Evolutionary conservation across 2,888 invertebrate genomes (phyloP).

Genomic region (Lissocephala sabroskyi): DNA sequence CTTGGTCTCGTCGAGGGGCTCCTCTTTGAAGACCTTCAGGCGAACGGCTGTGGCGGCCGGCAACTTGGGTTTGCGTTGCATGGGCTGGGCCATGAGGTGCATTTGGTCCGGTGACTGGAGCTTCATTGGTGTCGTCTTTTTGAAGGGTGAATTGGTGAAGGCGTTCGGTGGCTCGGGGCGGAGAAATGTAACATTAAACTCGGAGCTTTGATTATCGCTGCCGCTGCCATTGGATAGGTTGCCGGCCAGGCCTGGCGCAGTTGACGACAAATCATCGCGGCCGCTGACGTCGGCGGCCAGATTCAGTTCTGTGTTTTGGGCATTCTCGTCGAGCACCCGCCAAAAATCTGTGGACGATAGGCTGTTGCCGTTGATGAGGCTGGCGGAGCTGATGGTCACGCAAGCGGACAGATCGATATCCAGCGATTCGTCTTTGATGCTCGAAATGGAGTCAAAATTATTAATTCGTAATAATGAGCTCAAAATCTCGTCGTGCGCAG

Average conservation of each 20-base stretch:
- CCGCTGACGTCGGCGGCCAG: constrained; percentile 34
- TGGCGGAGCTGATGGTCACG: constrained; percentile 69
- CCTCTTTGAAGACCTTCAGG: constrained; percentile 56
- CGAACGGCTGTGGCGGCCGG: constrained; percentile 47
- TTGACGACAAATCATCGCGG: constrained; percentile 28
- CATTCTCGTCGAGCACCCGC: constrained; percentile 69
- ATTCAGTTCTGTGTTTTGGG: constrained; percentile 63
- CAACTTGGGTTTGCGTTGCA: constrained; percentile 41
- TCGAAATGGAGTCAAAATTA: constrained; percentile 71
- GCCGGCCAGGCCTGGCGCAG: constrained; percentile 14
- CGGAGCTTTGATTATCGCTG: constrained; percentile 42
- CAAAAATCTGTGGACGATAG: constrained; percentile 70
- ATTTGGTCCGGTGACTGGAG: constrained; percentile 39
- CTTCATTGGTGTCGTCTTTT: constrained; percentile 50
- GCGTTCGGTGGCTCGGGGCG: constrained; percentile 62
- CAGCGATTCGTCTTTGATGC: constrained; percentile 71
- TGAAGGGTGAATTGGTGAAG: constrained; percentile 59
- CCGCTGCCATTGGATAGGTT: constrained; percentile 24
- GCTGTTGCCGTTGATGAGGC: constrained; percentile 65
- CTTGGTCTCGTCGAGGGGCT: constrained; percentile 44
- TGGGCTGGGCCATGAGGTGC: constrained; percentile 22
- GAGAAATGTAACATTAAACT: constrained; percentile 65
- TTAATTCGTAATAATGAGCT: constrained; percentile 68
- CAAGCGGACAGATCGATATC: constrained; percentile 71
- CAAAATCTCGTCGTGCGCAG: constrained; percentile 68